Conservation (phyloP, 2,888 invertebrate species). For the Andricus curvator region DNA sequence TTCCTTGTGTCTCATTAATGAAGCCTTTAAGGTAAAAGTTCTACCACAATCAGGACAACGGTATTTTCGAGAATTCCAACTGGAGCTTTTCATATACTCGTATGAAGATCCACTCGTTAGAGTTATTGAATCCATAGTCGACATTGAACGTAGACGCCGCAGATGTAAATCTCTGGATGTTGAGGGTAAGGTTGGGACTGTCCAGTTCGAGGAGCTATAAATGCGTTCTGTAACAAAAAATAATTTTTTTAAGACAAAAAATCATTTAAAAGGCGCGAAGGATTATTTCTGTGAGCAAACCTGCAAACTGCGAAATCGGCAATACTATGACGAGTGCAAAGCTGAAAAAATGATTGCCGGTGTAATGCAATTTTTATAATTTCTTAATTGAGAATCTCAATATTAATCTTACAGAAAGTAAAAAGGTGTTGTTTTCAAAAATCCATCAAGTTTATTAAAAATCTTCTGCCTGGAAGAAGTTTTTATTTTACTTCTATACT, state of each 20-base stretch:
- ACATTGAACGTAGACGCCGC: conserved; percentile 68
- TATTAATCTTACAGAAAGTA: not conserved
- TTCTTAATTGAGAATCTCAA: not conserved
- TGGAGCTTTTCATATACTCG: not conserved
- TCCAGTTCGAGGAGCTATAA: conserved; percentile 72
- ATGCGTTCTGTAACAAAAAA: conserved; percentile 61
- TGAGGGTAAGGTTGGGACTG: conserved; percentile 67
- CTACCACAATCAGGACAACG: conserved; percentile 68
- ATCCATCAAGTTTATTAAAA: not conserved
- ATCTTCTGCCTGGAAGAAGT: not conserved
- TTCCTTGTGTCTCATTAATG: conserved; percentile 67
- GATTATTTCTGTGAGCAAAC: not conserved
- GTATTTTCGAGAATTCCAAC: conserved; percentile 66
- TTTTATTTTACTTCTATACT: not conserved
- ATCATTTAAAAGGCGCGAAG: not conserved
- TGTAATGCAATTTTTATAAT: not conserved
- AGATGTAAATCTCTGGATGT: conserved; percentile 58
- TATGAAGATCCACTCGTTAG: not conserved
- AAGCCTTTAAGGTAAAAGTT: conserved; percentile 67
- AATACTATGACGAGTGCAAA: not conserved
- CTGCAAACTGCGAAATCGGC: not conserved
- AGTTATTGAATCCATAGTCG: conserved; percentile 42
- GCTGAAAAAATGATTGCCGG: not conserved
- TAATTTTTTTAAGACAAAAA: not conserved
- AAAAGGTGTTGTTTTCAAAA: not conserved